These are phyloP conservation scores for Cataglyphis altisquamis DNA, from an alignment of 2,888 invertebrate species.

Conservation along the genomic window DNA sequence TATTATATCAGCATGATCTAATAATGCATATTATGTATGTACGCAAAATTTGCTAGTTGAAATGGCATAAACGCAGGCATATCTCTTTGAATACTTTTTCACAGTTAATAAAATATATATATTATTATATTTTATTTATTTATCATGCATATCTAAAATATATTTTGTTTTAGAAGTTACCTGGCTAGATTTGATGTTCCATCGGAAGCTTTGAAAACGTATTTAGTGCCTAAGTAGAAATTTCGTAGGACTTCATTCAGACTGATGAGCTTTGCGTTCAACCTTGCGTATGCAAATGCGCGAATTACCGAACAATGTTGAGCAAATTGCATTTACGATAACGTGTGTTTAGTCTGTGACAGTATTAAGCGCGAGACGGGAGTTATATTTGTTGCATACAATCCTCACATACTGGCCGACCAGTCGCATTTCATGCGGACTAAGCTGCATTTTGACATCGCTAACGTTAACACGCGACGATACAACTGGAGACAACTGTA, in stretches of 20 bases:
- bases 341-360: conserved; percentile 32
- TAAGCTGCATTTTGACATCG: conserved; percentile 53
- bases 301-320: conserved; percentile 12
- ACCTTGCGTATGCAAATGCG: not conserved
- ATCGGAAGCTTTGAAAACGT: not conserved
- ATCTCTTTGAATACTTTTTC: not conserved
- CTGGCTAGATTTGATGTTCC: not conserved
- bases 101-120: not conserved
- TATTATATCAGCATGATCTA: not conserved
- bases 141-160: not conserved
- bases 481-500: conserved; percentile 67
- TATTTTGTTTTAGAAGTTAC: not conserved
- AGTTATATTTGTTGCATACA: conserved; percentile 43
- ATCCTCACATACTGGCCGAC: conserved; percentile 9
- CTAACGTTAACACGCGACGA: conserved; percentile 52
- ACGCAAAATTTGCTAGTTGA: not conserved
- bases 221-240: not conserved
- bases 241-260: not conserved
- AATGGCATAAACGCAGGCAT: not conserved
- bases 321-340: conserved; percentile 43
- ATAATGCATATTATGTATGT: not conserved
- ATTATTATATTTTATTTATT: not conserved
- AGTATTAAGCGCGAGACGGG: conserved; percentile 22
- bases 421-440: conserved; percentile 50
- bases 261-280: not conserved